A percentile compares a stretch with the other conserved stretches of the same genome.
phyloP scores from a whole-genome alignment of 2,888 invertebrate species.

The Trilocha varians region DNA sequence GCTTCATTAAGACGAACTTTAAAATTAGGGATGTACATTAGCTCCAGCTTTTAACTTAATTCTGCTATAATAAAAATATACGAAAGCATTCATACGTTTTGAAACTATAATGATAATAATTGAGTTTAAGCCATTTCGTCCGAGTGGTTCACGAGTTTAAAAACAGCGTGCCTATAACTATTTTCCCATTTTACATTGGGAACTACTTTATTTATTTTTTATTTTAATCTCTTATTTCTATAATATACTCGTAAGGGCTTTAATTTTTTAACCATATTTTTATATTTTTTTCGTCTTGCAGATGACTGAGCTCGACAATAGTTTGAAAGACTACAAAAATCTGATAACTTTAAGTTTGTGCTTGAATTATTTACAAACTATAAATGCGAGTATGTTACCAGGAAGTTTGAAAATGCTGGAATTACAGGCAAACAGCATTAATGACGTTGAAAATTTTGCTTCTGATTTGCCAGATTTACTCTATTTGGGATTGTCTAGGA shows the following conservation, averaged over 20 bases:
- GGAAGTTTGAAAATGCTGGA: slow-evolving; percentile 52
- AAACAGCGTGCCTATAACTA: too few species aligned
- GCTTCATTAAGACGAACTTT: not conserved
- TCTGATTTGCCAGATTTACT: slow-evolving; percentile 48
- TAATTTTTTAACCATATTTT: not conserved
- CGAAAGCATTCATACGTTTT: too few species aligned
- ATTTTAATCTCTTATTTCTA: too few species aligned
- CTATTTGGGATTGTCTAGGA: slow-evolving; percentile 68
- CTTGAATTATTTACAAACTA: slow-evolving; percentile 43
- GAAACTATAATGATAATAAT: too few species aligned
- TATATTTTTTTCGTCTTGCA: slow-evolving; percentile 22
- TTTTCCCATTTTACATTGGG: too few species aligned
- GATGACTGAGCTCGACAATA: slow-evolving; percentile 63
- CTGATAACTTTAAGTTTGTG: slow-evolving; percentile 58
- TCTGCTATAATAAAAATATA: too few species aligned
- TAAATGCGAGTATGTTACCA: slow-evolving; percentile 49
- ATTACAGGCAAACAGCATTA: slow-evolving; percentile 63
- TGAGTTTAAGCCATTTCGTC: too few species aligned
- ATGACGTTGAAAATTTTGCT: slow-evolving; percentile 34
- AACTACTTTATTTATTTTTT: too few species aligned
- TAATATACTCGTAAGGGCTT: too few species aligned
- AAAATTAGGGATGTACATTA: not conserved
- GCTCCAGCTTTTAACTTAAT: too few species aligned
- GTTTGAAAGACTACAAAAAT: slow-evolving; percentile 41
- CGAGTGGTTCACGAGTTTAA: too few species aligned